A percentile compares a stretch with the other conserved stretches of the same genome.
Conservation (phyloP, 2,113 vertebrate species). For the Rhegmatorhina hoffmannsi region DNA sequence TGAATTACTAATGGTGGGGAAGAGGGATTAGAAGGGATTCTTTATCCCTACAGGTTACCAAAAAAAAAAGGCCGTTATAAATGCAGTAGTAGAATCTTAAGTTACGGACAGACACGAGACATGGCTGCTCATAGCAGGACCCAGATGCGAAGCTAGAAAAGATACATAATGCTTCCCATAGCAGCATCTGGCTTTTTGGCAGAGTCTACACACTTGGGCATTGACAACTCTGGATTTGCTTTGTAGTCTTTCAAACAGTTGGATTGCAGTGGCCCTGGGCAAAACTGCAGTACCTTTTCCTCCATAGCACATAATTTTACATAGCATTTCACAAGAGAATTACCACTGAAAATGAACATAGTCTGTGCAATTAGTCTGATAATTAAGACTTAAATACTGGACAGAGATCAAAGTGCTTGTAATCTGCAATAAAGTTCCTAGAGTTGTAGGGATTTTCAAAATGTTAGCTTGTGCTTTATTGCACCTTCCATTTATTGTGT, state of each 20-base stretch:
- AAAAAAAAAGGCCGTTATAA: neutral
- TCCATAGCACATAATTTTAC: neutral
- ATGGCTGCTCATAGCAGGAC: slow-evolving; percentile 32
- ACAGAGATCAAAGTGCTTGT: slow-evolving; percentile 93
- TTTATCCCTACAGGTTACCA: too few relatives aligned
- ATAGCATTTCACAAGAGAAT: slow-evolving; percentile 84
- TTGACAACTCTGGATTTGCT: slow-evolving; percentile 41
- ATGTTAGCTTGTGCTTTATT: slow-evolving; percentile 88
- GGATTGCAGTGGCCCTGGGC: neutral
- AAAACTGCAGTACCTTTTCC: slow-evolving; percentile 5
- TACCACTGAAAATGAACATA: slow-evolving; percentile 94
- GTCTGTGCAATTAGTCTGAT: slow-evolving; percentile 97
- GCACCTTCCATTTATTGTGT: slow-evolving; percentile 81
- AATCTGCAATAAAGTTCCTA: slow-evolving; percentile 95
- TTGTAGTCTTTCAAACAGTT: neutral
- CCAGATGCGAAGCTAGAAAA: slow-evolving; percentile 59
- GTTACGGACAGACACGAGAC: neutral
- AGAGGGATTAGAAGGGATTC: neutral
- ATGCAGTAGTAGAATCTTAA: neutral
- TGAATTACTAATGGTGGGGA: neutral
- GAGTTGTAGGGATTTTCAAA: slow-evolving; percentile 87
- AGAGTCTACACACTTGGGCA: slow-evolving; percentile 17
- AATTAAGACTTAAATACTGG: slow-evolving; percentile 98
- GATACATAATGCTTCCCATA: slow-evolving; percentile 33
- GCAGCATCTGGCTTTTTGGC: slow-evolving; percentile 74